Evolutionary conservation across 37 sponge, comb jelly and placozoan genomes (phyloP).

Genomic region (Haliclona indistincta): DNA sequence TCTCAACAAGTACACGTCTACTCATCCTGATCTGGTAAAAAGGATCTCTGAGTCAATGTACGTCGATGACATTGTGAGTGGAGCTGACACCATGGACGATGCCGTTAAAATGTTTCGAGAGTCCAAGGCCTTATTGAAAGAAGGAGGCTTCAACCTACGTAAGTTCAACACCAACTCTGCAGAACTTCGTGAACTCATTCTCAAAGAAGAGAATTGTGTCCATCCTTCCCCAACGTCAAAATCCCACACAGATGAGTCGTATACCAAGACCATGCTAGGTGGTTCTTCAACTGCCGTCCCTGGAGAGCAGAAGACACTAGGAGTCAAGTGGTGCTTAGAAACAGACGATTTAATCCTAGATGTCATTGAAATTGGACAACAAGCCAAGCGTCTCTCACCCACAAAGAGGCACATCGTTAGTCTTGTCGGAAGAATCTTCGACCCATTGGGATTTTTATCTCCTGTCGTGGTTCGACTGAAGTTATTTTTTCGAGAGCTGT

Average conservation of each 20-base stretch:
- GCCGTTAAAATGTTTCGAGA: conserved; percentile 18
- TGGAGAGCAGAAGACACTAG: conserved; percentile 13
- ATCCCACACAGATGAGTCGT: too few relatives aligned
- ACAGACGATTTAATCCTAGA: background rate
- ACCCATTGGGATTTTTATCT: conserved; percentile 12
- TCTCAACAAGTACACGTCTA: conserved; percentile 10
- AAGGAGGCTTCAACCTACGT: conserved; percentile 21
- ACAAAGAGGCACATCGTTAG: background rate
- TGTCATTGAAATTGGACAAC: background rate
- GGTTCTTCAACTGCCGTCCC: background rate
- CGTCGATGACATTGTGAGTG: conserved; percentile 28
- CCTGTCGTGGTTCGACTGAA: background rate
- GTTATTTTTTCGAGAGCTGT: conserved; percentile 16
- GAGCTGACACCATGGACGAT: conserved; percentile 25
- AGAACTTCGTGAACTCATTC: background rate
- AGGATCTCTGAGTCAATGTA: conserved; percentile 22
- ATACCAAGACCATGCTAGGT: too few relatives aligned
- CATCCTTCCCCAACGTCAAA: background rate
- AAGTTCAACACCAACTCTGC: conserved; percentile 20
- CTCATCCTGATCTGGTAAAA: conserved; percentile 8
- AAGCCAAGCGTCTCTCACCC: background rate
- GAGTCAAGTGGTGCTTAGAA: background rate
- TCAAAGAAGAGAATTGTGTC: background rate
- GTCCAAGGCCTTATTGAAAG: background rate
- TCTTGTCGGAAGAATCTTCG: background rate